Base-by-base conservation (phyloP, 2,888 invertebrate genomes). In the Pristionchus arcanus region DNA sequence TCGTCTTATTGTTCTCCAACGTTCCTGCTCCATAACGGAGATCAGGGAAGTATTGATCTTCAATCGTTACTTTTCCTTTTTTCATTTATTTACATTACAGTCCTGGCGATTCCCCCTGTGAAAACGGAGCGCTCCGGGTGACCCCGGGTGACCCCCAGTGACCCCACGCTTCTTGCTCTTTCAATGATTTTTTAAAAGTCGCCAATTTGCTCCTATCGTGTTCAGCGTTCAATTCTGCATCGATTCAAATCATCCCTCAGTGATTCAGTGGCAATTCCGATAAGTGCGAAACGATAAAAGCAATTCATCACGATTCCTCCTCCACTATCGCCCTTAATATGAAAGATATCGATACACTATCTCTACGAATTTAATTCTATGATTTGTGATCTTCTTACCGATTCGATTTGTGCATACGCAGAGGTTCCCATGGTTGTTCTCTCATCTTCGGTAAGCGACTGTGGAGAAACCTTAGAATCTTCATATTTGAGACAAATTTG, bases 291-390 rank as follows among this genome's bases (percentile, higher is more conserved):
- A 4, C 81, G 49, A n/a, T 4, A 42, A n/a, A 11, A n/a, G 4
- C 25, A 53, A 21, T 9, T 28, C 37, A 53, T 53, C 9, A 81
- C 49, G 5, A 81, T 81, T n/a, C 81, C 81, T 42, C 81, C 81
- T 25, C 81, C 81, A 81, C 81, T 81, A n/a, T 81, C 81, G 15
- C 81, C 81, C 81, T 77, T 19, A 37, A 77, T 42, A 13, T 11
- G 42, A 21, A 25, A 13, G 2, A 34, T 34, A 16, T 31, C 31
- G 5, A 28, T 4, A n/a, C n/a, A n/a, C n/a, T n/a, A n/a, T 49
- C 9, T 49, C 4, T 13, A 49, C 7, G 42, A 49, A 49, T 49
- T 49, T 49, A 49, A 49, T 49, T 49, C 13, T 49, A 49, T 11
- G 3, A 63, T n/a, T 19, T 19, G 4, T 59, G 13, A n/a, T n/a